phyloP scores from a whole-genome alignment of 2,888 invertebrate genomes.

The Oasisia sp. region DNA sequence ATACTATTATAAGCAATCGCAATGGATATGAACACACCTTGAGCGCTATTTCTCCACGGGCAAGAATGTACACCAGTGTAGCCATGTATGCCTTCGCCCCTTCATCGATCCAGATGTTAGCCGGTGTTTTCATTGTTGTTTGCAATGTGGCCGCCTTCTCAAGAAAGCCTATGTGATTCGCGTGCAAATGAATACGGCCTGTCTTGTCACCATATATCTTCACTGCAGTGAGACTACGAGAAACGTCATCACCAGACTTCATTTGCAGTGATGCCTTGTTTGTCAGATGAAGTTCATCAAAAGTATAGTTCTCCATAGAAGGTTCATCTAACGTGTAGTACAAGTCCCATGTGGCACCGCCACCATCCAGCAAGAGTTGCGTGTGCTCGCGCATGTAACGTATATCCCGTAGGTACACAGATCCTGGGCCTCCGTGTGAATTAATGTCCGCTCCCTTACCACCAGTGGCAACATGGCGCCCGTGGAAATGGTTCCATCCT shows the following conservation, averaged over 20 bases:
- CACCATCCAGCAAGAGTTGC: conserved; percentile 47
- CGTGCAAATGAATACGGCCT: conserved; percentile 46
- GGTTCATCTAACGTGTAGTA: conserved; percentile 48
- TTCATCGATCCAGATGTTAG: conserved; percentile 51
- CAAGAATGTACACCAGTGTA: conserved; percentile 49
- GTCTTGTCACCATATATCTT: conserved; percentile 45
- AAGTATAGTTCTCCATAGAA: conserved; percentile 38
- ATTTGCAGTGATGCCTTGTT: conserved; percentile 47
- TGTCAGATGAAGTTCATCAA: conserved; percentile 49
- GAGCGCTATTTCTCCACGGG: conserved; percentile 32
- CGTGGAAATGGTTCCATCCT: conserved; percentile 45
- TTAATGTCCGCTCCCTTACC: conserved; percentile 40
- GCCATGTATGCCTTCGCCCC: conserved; percentile 46
- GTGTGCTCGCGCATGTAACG: conserved; percentile 40
- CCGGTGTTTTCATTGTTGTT: conserved; percentile 43
- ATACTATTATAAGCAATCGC: not conserved
- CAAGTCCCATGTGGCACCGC: conserved; percentile 46
- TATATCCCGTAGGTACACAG: not conserved
- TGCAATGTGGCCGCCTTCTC: conserved; percentile 41
- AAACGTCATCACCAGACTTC: conserved; percentile 32
- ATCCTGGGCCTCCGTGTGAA: conserved; percentile 22
- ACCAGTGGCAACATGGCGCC: conserved; percentile 43
- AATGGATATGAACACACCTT: conserved; percentile 17
- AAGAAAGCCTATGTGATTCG: conserved; percentile 42
- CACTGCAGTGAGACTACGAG: not conserved